These are phyloP conservation scores for Nymphalis urticae DNA, from an alignment of 2,888 invertebrate species.

Conservation along the genomic window DNA sequence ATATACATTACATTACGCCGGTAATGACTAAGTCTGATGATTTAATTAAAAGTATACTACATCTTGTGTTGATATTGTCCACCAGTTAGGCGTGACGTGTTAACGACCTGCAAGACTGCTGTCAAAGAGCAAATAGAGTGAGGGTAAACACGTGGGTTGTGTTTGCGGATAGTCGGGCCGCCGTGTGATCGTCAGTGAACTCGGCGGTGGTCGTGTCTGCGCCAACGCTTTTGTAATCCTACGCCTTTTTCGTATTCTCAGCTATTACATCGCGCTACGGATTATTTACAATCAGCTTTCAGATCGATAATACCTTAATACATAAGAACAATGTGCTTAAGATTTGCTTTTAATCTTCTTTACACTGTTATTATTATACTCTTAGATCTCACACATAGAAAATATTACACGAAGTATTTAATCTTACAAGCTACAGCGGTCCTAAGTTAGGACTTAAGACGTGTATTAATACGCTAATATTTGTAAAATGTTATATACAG, in stretches of 20 bases:
- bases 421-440: too few relatives aligned
- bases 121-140: conserved; percentile 76
- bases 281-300: background rate
- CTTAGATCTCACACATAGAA: too few relatives aligned
- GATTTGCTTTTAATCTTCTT: too few relatives aligned
- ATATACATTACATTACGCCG: conserved; percentile 42
- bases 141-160: conserved; percentile 60
- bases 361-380: too few relatives aligned
- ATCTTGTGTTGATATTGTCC: conserved; percentile 48
- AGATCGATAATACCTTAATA: background rate
- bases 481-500: too few relatives aligned
- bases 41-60: conserved; percentile 55
- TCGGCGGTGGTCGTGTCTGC: conserved; percentile 58
- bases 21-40: conserved; percentile 57
- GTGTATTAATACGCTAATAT: too few relatives aligned
- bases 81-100: conserved; percentile 71
- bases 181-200: conserved; percentile 58
- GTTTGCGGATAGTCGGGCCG: conserved; percentile 62
- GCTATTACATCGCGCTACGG: background rate
- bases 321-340: background rate
- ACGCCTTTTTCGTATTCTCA: conserved; percentile 8
- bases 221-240: conserved; percentile 17
- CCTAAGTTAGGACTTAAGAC: too few relatives aligned
- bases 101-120: conserved; percentile 80
- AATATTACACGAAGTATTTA: too few relatives aligned